These are phyloP conservation scores for Sminthurides aquaticus DNA, from an alignment of 2,888 invertebrate species.

Conservation along the genomic window DNA sequence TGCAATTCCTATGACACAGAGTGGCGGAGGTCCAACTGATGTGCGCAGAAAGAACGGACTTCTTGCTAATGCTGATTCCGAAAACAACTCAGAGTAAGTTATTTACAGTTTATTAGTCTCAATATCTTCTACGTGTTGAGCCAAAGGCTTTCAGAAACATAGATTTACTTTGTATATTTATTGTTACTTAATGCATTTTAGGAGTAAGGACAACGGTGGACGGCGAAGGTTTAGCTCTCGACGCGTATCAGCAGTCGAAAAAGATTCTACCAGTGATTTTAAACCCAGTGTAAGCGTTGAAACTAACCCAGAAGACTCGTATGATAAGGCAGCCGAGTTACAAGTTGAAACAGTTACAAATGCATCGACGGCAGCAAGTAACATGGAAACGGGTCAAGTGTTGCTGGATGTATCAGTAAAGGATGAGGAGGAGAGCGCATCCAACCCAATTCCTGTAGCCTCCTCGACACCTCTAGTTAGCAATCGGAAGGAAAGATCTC, in stretches of 20 bases:
- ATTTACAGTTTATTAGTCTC: too few species aligned
- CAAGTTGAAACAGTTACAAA: too few species aligned
- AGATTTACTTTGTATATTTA: too few species aligned
- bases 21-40: too few species aligned
- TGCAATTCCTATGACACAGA: neutral
- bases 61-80: too few species aligned
- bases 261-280: conserved; percentile 4
- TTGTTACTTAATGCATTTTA: too few species aligned
- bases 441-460: neutral
- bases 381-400: neutral
- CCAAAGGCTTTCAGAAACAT: too few species aligned
- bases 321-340: neutral
- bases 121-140: too few species aligned
- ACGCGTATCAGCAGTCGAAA: conserved; percentile 35
- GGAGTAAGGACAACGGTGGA: too few species aligned
- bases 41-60: too few species aligned
- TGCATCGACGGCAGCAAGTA: neutral
- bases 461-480: conserved; percentile 2
- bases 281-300: neutral
- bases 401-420: neutral
- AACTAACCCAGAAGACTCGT: neutral
- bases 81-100: too few species aligned
- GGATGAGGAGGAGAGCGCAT: conserved; percentile 5
- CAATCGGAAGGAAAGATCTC: conserved; percentile 12
- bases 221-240: conserved; percentile 36